phyloP scores from a whole-genome alignment of 1,140 invertebrate genomes.

The Scaptomyza pallida region DNA sequence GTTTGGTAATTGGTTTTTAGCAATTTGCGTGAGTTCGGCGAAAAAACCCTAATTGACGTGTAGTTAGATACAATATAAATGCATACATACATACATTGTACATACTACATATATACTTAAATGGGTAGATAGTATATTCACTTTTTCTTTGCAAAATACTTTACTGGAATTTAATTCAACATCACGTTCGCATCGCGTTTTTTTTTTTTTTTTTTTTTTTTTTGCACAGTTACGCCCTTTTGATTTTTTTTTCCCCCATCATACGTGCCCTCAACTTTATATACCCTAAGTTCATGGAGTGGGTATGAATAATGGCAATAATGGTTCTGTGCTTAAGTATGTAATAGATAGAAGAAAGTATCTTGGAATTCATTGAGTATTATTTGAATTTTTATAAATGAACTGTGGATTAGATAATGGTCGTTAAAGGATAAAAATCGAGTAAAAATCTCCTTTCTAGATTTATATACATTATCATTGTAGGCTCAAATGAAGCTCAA shows the following conservation, averaged over 20 bases:
- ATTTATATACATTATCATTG: no score
- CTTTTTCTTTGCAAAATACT: slow-evolving; percentile 39
- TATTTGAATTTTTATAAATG: no score
- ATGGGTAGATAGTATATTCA: slow-evolving; percentile 23
- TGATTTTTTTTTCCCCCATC: slow-evolving; percentile 41
- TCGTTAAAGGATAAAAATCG: no score
- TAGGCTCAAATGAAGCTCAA: no score
- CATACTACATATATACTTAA: slow-evolving; percentile 7
- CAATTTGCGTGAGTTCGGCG: not conserved
- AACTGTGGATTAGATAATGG: no score
- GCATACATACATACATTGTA: not conserved
- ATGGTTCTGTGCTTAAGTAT: no score
- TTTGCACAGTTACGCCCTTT: slow-evolving; percentile 44
- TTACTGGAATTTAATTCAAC: slow-evolving; percentile 71
- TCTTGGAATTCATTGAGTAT: no score
- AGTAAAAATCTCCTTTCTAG: no score
- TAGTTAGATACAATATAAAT: slow-evolving; percentile 1
- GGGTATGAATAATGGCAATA: no score
- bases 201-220: no score
- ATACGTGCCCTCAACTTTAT: slow-evolving; percentile 62
- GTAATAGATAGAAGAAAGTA: no score
- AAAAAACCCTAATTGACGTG: not conserved
- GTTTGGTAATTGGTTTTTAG: not conserved
- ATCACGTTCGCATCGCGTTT: slow-evolving; percentile 72
- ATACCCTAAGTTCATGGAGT: no score